phyloP scores from a whole-genome alignment of 1,140 invertebrate species.

The Nasonia longicornis region DNA sequence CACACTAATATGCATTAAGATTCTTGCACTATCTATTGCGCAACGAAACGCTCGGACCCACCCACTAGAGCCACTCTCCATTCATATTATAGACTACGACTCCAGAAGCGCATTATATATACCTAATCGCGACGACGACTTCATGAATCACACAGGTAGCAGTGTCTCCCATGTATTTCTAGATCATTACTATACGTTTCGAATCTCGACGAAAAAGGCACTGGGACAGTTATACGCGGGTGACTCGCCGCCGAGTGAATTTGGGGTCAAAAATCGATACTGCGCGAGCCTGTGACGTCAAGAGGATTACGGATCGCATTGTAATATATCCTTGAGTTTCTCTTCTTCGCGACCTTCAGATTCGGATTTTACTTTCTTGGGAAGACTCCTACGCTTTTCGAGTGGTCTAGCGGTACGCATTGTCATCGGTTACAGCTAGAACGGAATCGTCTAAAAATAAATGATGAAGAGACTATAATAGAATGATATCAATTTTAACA shows the following conservation, averaged over 20 bases:
- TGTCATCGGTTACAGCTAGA: slow-evolving; percentile 17
- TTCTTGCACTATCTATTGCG: slow-evolving; percentile 22
- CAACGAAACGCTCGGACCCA: slow-evolving; percentile 10
- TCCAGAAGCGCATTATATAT: neutral
- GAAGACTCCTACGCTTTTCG: neutral
- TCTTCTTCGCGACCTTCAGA: slow-evolving; percentile 16
- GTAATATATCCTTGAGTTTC: neutral
- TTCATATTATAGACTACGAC: neutral
- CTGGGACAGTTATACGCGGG: neutral
- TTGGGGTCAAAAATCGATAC: slow-evolving; percentile 8
- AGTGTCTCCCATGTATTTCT: slow-evolving; percentile 1
- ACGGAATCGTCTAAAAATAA: no score
- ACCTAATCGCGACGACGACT: neutral
- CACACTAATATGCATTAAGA: slow-evolving; percentile 21
- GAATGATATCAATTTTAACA: neutral
- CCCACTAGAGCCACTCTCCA: neutral
- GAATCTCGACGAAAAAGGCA: neutral
- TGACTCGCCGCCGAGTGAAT: neutral
- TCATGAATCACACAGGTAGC: neutral
- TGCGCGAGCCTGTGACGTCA: neutral
- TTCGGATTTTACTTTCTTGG: slow-evolving; percentile 9
- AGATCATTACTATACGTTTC: neutral
- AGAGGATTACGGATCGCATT: neutral
- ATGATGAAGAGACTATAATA: no score
- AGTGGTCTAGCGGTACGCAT: neutral